Evolutionary conservation across 2,113 vertebrate genomes (phyloP).

Genomic region (Lontra canadensis): DNA sequence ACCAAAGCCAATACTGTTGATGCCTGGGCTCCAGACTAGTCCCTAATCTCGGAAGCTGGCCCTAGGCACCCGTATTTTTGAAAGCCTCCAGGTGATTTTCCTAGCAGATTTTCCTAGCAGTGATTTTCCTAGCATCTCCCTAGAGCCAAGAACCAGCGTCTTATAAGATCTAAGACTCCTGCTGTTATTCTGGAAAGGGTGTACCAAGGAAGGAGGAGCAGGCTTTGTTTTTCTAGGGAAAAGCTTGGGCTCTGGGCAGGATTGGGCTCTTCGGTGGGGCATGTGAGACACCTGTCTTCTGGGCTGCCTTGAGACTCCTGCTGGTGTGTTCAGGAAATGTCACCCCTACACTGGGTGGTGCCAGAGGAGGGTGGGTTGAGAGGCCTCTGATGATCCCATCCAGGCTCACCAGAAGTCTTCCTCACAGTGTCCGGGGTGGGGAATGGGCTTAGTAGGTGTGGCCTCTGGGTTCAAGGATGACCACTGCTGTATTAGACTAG

Average conservation of each 20-base stretch:
- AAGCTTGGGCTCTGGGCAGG: neutral
- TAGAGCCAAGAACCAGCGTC: neutral
- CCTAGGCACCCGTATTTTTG: neutral
- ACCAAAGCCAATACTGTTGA: neutral
- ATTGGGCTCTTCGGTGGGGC: neutral
- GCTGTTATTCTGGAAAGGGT: neutral
- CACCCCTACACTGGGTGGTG: neutral
- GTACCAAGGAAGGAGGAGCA: neutral
- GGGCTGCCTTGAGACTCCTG: neutral
- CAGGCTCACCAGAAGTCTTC: neutral
- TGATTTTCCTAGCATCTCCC: neutral
- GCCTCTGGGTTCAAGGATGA: neutral
- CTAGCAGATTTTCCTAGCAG: neutral
- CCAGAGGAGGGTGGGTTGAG: neutral
- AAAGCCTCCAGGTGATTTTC: neutral
- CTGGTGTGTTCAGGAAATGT: neutral
- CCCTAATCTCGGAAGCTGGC: neutral
- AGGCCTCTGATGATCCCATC: neutral
- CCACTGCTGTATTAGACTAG: neutral
- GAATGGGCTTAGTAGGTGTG: neutral
- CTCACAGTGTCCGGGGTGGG: neutral
- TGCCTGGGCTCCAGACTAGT: neutral
- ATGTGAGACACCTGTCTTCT: neutral
- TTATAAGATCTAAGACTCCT: neutral
- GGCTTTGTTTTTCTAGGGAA: neutral